Base-by-base conservation (phyloP, 2,888 invertebrate genomes). In the Operophtera brumata region DNA sequence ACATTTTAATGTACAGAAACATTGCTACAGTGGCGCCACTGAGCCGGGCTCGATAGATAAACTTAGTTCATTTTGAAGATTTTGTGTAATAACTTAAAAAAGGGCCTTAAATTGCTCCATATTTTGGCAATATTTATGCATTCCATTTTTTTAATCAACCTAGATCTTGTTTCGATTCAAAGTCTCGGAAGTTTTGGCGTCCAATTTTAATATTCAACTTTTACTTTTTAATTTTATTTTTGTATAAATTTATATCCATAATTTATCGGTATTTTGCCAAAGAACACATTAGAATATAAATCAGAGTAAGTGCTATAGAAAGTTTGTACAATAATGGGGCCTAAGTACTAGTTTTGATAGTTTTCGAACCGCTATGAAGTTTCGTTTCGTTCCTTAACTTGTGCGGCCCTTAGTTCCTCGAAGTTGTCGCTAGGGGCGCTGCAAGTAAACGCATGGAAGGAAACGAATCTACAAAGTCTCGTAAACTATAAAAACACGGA, bases 261-360 rank as follows among this genome's bases (percentile, higher is more conserved):
- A n/a, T n/a, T n/a, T n/a, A n/a, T n/a, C n/a, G n/a, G 48, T 53
- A 53, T 47, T 44, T 47, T 57, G 57, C 57, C 57, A 57, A 57
- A 57, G 57, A 57, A 57, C 32, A 47, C 32, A 37, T 41, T 53
- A 56, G 45, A 45, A 49, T 57, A 13, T 47, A 34, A n/a, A 52
- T 52, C 57, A 52, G 45, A 52, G 51, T 46, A 48, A 52, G 48
- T 49, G 40, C 28, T 48, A 54, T 58, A 59, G 51, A 53, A 47
- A 28, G 60, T 64, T 65, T 68, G 65, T 70, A 66, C 66, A 65
- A 67, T 64, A 65, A 54, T 58, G 52, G 4, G 43, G 32, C 45
- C n/a, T n/a, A n/a, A n/a, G n/a, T n/a, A n/a, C n/a, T n/a, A n/a
- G n/a, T n/a, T n/a, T n/a, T n/a, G n/a, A n/a, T n/a, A n/a, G n/a